Evolutionary conservation across 2,113 vertebrate genomes (phyloP), one percentile per base, ranked within the genome.

Genomic region (Epinephelus moara): DNA sequence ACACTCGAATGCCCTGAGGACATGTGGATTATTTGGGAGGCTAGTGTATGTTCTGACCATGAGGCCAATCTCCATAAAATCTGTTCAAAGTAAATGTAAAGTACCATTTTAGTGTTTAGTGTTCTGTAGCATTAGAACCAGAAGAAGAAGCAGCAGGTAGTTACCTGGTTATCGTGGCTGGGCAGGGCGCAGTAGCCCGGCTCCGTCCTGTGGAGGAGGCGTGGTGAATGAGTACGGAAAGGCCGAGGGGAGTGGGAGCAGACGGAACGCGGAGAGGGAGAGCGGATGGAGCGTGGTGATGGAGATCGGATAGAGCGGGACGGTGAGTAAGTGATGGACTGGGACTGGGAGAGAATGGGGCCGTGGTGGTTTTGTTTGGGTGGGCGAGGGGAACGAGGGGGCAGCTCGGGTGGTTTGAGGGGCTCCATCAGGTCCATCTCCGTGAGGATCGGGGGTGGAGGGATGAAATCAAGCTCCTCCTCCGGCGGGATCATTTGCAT

Each of bases 141-240:
- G 37, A 74, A 45, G 17, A 30, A 42, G 50, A 8, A 30, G 25
- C 11, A 42, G 17, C 27, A 0, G 3, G 3, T 27, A n/a, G 6
- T 1, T 87, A 95, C 94, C 95, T 95, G 94, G 81, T 94, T 94
- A 3, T 96, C 96, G 1, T 95, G 90, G 59, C 89, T 93, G 33
- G 96, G 95, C 76, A 96, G 91, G 66, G 92, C 81, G 3, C 89
- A 93, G 88, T 96, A 96, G 53, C 94, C 95, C 0, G 87, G 85
- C 72, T 95, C 95, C 2, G 83, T 84, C 83, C 93, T 86, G 77
- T 67, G 84, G 78, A 94, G 93, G 85, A 95, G 82, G 33, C 92
- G 72, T 1, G 94, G 94, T 0, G 95, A 96, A 78, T 94, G 94
- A 10, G 92, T 74, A n/a, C 88, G 92, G 89, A 92, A 93, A 71